Evolutionary conservation across 1,140 invertebrate genomes (phyloP), one percentile per base, ranked within the genome.

Genomic region (Monomorium pharaonis): DNA sequence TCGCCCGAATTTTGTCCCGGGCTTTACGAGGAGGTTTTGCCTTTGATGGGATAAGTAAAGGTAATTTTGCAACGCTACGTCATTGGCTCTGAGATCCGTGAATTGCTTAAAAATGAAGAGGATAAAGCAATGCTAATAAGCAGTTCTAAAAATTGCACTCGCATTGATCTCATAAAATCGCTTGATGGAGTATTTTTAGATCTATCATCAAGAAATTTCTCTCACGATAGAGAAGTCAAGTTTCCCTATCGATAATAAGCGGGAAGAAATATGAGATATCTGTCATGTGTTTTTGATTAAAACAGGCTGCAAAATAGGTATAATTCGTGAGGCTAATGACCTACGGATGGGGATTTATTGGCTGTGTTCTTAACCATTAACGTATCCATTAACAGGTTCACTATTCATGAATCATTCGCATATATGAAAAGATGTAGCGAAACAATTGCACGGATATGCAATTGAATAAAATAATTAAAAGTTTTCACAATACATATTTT

Each of bases 11-110:
- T 74, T 54, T 83, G 37, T 44, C 27, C 78, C 44, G 2, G 37
- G 30, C 37, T 42, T 58, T 72, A 83, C 78, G 70, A 58, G 30
- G 37, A 14, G 51, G 14, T n/a, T 70, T 58, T 51, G 37, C 16
- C 67, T 83, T 83, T 83, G 78, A 83, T 18, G 78, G 51, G 16
- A 58, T 74, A 74, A 72, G 51, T 74, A 83, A 47, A 44, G n/a
- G 78, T 74, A 56, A 83, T 83, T 83, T 72, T 44, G 51, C 67
- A 33, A 74, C 27, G 67, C 14, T 69, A 56, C 49, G 18, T 60
- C 27, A 72, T 83, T 87, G 78, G 70, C 70, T n/a, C n/a, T 42
- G 3, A 77, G 54, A 58, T 24, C 37, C 30, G 24, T 12, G 37
- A 75, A 67, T 81, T n/a, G 51, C 7, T 3, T 54, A 42, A 74